These are phyloP conservation scores for Liopterus haemorrhoidalis DNA, from an alignment of 2,888 invertebrate species.

Conservation along the genomic window DNA sequence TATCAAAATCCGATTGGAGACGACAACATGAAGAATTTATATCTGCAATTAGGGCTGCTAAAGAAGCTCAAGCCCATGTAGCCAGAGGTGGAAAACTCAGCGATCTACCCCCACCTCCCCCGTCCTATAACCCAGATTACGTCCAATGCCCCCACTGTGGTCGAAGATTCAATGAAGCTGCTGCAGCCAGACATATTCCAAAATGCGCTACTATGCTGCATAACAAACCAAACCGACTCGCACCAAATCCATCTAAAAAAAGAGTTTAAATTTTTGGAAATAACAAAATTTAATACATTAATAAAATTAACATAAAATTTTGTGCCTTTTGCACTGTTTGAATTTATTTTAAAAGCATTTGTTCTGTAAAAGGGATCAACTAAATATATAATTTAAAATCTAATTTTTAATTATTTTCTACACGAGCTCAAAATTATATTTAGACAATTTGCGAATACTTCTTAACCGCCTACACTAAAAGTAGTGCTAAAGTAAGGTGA, in stretches of 20 bases:
- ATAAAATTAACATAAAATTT: no score
- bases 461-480: no score
- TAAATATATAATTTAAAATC: no score
- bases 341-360: no score
- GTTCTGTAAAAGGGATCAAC: no score
- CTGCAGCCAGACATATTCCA: slow-evolving; percentile 88
- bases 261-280: slow-evolving; percentile 14
- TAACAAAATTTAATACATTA: slow-evolving; percentile 13
- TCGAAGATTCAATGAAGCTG: slow-evolving; percentile 75
- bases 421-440: no score
- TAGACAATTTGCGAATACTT: no score
- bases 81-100: slow-evolving; percentile 79
- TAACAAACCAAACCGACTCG: slow-evolving; percentile 61
- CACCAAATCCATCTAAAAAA: slow-evolving; percentile 5
- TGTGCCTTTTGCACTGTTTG: no score
- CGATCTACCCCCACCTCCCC: slow-evolving; percentile 85
- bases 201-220: slow-evolving; percentile 78
- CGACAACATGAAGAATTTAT: slow-evolving; percentile 93
- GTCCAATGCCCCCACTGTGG: slow-evolving; percentile 83
- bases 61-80: slow-evolving; percentile 71
- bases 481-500: no score
- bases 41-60: slow-evolving; percentile 82
- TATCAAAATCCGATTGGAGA: slow-evolving; percentile 73
- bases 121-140: slow-evolving; percentile 84
- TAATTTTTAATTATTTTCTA: no score